These are phyloP conservation scores for Oscheius sp. DNA, from an alignment of 2,888 invertebrate genomes.

Conservation along the genomic window DNA sequence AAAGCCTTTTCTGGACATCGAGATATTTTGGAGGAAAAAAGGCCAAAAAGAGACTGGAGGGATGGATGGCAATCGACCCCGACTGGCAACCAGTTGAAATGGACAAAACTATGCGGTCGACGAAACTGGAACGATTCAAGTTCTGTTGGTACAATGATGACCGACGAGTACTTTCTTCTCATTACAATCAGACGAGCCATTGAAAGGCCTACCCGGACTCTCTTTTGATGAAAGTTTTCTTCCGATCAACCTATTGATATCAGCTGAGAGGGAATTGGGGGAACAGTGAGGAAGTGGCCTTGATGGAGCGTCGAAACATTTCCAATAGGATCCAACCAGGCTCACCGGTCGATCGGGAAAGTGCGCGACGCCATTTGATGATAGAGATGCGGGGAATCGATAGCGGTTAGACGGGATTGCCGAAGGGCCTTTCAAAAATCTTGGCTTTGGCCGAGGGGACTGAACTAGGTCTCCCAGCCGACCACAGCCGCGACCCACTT, in stretches of 20 bases:
- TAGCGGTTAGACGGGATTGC: constrained; percentile 3
- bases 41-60: not conserved
- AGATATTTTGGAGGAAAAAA: too few relatives aligned
- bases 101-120: not conserved
- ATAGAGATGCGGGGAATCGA: not conserved
- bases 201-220: too few relatives aligned
- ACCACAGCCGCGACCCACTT: constrained; percentile 28
- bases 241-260: not conserved
- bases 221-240: not conserved
- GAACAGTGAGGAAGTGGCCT: not conserved
- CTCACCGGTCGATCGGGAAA: not conserved
- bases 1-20: too few relatives aligned
- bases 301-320: not conserved
- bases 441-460: constrained; percentile 27
- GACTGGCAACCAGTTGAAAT: not conserved
- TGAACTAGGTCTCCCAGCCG: constrained; percentile 27
- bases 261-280: not conserved
- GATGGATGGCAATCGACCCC: not conserved
- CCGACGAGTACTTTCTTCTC: not conserved
- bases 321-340: not conserved
- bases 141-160: not conserved
- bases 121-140: not conserved
- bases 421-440: constrained; percentile 19
- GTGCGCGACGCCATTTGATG: not conserved
- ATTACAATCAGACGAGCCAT: not conserved